Evolutionary conservation across 1,140 invertebrate genomes (phyloP).

Genomic region (Lasioglossum baleicum): DNA sequence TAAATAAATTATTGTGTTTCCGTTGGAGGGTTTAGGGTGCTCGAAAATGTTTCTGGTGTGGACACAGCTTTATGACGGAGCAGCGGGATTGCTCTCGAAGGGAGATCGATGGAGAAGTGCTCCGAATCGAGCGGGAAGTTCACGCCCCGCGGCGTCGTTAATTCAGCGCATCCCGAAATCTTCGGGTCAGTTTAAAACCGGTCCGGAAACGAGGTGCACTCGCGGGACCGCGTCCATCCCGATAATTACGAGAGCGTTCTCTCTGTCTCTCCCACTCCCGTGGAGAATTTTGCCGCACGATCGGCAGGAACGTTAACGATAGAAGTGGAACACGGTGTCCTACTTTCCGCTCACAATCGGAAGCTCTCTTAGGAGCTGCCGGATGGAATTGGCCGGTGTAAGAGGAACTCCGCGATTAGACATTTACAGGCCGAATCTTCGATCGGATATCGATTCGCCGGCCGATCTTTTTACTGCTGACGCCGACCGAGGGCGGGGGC

Average conservation of each 20-base stretch:
- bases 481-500: constrained; percentile 23
- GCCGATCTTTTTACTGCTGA: constrained; percentile 33
- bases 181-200: constrained; percentile 37
- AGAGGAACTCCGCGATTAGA: constrained; percentile 50
- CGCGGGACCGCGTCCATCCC: constrained; percentile 55
- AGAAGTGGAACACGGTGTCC: constrained; percentile 44
- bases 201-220: constrained; percentile 41
- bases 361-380: constrained; percentile 36
- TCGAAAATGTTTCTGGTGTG: too few species aligned
- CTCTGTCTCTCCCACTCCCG: constrained; percentile 1
- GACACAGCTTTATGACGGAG: too few species aligned
- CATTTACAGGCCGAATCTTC: constrained; percentile 31
- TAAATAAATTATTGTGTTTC: too few species aligned
- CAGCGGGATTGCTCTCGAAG: neutral
- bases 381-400: constrained; percentile 23
- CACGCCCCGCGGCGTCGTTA: constrained; percentile 25
- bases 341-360: constrained; percentile 42
- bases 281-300: neutral
- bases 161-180: constrained; percentile 54
- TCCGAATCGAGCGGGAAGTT: neutral
- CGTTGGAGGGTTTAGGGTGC: too few species aligned
- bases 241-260: constrained; percentile 45
- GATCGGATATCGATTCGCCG: constrained; percentile 23
- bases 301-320: constrained; percentile 22
- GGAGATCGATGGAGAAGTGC: neutral